phyloP scores from a whole-genome alignment of 2,113 vertebrate genomes.

The Oncorhynchus keta region DNA sequence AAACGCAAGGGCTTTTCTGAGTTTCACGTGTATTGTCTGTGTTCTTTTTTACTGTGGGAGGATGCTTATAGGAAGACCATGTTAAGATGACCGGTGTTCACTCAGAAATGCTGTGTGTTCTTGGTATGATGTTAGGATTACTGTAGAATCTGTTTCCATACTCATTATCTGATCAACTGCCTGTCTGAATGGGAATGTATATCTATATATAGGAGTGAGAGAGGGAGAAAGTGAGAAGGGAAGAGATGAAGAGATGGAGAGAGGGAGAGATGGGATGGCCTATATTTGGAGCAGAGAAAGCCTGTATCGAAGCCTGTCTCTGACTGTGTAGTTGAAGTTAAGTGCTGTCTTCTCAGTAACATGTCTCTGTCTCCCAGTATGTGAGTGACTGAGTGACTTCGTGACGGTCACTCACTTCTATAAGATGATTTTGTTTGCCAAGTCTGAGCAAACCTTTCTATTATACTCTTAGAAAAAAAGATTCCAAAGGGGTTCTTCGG shows the following conservation, averaged over 20 bases:
- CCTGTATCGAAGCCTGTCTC: background rate
- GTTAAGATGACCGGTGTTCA: background rate
- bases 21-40: background rate
- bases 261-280: slow-evolving; percentile 6
- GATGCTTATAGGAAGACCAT: too few relatives aligned
- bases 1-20: too few relatives aligned
- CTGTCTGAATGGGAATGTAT: slow-evolving; percentile 5
- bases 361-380: background rate
- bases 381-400: too few relatives aligned
- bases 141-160: background rate
- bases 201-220: slow-evolving; percentile 16
- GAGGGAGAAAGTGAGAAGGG: too few relatives aligned
- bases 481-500: too few relatives aligned
- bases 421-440: too few relatives aligned
- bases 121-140: slow-evolving; percentile 6
- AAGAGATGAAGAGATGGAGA: background rate
- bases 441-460: too few relatives aligned
- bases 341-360: too few relatives aligned
- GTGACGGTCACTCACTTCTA: too few relatives aligned
- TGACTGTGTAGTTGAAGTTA: too few relatives aligned
- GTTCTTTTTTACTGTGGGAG: slow-evolving; percentile 15
- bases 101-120: background rate
- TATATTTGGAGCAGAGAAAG: slow-evolving; percentile 4
- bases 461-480: too few relatives aligned
- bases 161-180: slow-evolving; percentile 15